Base-by-base conservation (phyloP, 1,140 invertebrate species). In the Aphidius gifuensis region DNA sequence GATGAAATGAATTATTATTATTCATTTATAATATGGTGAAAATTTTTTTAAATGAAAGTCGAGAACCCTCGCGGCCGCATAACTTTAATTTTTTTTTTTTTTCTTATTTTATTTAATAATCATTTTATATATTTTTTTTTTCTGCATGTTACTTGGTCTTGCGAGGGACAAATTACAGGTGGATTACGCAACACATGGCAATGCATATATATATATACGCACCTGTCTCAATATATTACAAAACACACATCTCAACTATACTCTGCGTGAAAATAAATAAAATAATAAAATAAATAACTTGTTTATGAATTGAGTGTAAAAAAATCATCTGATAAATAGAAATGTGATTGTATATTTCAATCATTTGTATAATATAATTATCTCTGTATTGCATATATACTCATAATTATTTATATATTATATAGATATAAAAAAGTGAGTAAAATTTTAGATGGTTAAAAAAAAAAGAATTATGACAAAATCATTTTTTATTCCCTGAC, bases 181-280 rank as follows among this genome's bases (percentile, higher is more conserved):
- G 32, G 49, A 48, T 71, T 66, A 68, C 62, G 69, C 65, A 71
- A 71, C 59, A 56, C 16, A 32, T 32, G 23, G 23, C 23, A 32
- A 32, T 32, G 43, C 9, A 42, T n/a, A 47, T 11, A 16, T 16
- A 16, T 16, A 16, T 44, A 59, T 68, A 68, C 65, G 69, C 69
- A 70, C 67, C 67, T 71, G 69, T 68, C 55, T 62, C 65, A 39
- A 9, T 8, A 38, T 38, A 62, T 71, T 71, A 71, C 68, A 70
- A 71, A 70, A 71, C 62, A 64, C 64, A 62, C 61, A 66, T 68
- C 64, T 64, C 64, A 54, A 47, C 66, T 47, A 16, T 16, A 32
- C 23, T 32, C 1, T 32, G 23, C 60, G 45, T 23, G 21, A 51
- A 46, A 48, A 48, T 40, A 48, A 47, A 44, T n/a, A 58, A 16